Percentiles rank a stretch among this genome's conserved stretches.
Conservation (phyloP, 2,888 invertebrate genomes). For the Lamellibrachia satsuma region DNA sequence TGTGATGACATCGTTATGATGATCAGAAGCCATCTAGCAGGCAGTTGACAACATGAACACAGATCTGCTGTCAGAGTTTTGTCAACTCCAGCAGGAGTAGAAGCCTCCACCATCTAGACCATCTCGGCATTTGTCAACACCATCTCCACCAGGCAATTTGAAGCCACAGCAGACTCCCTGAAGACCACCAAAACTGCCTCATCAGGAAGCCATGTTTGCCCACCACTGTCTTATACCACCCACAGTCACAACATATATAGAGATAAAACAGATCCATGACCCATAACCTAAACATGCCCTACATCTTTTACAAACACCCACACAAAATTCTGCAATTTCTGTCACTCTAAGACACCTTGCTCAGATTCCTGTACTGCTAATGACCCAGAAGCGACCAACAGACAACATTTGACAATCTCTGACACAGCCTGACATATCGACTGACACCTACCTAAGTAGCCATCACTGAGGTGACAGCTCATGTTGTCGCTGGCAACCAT, state of each 20-base stretch:
- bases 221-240: not conserved
- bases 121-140: no score
- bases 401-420: not conserved
- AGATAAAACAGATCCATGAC: not conserved
- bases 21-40: not conserved
- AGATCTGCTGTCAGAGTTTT: not conserved
- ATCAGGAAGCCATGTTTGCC: not conserved
- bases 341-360: no score
- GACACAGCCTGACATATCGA: not conserved
- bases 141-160: no score
- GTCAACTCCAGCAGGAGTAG: no score
- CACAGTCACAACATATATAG: not conserved
- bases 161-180: no score
- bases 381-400: no score
- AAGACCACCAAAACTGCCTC: not conserved
- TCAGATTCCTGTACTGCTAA: no score
- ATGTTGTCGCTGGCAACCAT: not conserved
- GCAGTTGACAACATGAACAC: not conserved
- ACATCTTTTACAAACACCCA: not conserved
- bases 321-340: not conserved
- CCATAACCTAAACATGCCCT: no score
- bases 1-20: not conserved
- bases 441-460: not conserved
- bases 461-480: not conserved
- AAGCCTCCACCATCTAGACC: no score